Percentiles rank a stretch among this genome's conserved stretches.
phyloP scores from a whole-genome alignment of 2,797 vertebrate species.

The Loriculus beryllinus region DNA sequence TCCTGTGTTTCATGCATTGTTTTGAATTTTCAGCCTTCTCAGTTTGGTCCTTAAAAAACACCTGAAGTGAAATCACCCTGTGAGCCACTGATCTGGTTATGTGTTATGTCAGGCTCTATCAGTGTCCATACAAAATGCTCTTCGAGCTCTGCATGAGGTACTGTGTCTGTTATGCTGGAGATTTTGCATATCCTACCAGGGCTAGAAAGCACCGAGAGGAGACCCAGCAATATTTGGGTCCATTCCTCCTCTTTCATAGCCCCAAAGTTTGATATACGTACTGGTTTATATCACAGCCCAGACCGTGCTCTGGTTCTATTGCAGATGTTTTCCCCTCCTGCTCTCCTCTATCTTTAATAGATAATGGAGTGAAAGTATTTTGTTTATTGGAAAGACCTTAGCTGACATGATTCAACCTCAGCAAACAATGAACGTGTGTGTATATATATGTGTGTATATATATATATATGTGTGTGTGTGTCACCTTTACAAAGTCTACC shows the following conservation, averaged over 20 bases:
- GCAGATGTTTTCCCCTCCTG: not conserved
- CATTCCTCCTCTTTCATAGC: not conserved
- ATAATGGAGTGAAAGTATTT: not conserved
- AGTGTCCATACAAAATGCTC: not conserved
- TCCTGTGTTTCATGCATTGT: not conserved
- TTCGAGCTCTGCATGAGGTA: not conserved
- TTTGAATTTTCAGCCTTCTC: not conserved
- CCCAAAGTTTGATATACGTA: rapidly evolving
- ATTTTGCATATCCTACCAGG: not conserved
- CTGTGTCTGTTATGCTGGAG: not conserved
- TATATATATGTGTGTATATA: not conserved
- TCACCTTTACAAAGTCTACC: not conserved
- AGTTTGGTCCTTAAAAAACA: not conserved
- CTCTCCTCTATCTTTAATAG: not conserved
- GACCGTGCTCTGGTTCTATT: not conserved
- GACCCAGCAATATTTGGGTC: not conserved
- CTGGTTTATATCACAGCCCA: not conserved
- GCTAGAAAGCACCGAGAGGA: not conserved
- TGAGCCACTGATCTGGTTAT: not conserved
- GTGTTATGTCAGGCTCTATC: not conserved
- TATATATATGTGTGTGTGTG: not conserved
- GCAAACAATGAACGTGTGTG: not conserved
- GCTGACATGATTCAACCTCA: not conserved
- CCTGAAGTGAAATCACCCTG: not conserved
- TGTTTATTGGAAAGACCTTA: not conserved